These are phyloP conservation scores for Electrona antarctica DNA, from an alignment of 2,113 vertebrate genomes.

Conservation along the genomic window DNA sequence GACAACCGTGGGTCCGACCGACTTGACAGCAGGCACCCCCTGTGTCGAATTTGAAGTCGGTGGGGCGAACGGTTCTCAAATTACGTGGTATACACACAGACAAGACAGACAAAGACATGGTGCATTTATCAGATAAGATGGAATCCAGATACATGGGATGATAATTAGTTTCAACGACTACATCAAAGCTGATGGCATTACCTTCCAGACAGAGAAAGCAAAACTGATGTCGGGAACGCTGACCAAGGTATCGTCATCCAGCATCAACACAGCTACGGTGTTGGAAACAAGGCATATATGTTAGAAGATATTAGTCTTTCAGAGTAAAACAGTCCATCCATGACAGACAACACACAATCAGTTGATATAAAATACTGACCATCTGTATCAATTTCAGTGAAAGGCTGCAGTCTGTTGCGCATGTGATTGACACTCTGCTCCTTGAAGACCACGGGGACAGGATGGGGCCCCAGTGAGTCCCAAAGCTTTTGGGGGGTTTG, in stretches of 20 bases:
- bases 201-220: conserved; percentile 96
- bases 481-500: conserved; percentile 85
- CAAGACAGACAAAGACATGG: no score
- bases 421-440: conserved; percentile 86
- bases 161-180: not conserved
- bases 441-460: conserved; percentile 90
- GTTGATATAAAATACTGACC: conserved; percentile 69
- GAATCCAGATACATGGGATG: not conserved
- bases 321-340: not conserved
- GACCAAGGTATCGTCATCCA: conserved; percentile 92
- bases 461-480: conserved; percentile 89
- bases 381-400: conserved; percentile 87
- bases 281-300: not conserved
- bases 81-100: no score
- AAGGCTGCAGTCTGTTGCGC: conserved; percentile 90
- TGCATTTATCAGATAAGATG: not conserved
- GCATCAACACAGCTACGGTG: conserved; percentile 87
- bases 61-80: no score
- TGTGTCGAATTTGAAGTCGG: no score
- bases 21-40: no score
- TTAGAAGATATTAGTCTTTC: not conserved
- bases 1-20: no score
- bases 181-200: conserved; percentile 61
- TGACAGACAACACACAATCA: not conserved
- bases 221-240: conserved; percentile 92